Evolutionary conservation across 2,797 vertebrate species (phyloP), one percentile per base, ranked within the genome.

Genomic region (Caiman crocodilus): DNA sequence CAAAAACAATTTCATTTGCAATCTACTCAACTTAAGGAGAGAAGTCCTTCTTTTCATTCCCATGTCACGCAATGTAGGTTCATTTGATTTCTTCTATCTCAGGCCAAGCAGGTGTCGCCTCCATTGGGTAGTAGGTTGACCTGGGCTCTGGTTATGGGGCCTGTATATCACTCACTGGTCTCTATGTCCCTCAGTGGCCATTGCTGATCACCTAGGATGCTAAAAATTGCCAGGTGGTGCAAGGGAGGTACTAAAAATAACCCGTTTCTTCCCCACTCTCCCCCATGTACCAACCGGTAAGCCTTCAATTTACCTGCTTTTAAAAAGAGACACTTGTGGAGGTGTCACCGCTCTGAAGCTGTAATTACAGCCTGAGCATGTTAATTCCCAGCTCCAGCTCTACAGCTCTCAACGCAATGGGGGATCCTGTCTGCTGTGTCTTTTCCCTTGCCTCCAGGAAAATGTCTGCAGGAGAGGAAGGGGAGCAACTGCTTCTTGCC

Each of bases 271-370:
- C 87, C 32, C 69, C 23, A 16, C 35, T 90, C 92, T 60, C 63
- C 32, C 56, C 87, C 87, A 50, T 50, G 42, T 84, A 91, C 96
- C 92, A 92, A 65, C 87, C 94, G 95, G 94, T 95, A 98, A 97
- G 90, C 96, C 97, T 97, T 97, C 97, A 97, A 98, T 98, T 98
- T 98, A 98, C 97, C 97, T 98, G 97, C 97, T 96, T 95, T 96
- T 94, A 89, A 94, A 97, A 97, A 97, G 97, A 97, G 96, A 94
- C 95, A 96, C 97, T 97, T 92, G 95, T 96, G 93, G 97, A 95
- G 97, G 97, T 98, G 98, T 98, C 98, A 98, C 12, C 23, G 80
- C 59, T 80, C 95, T 95, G 98, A 98, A 98, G 97, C 96, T 96
- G 97, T 98, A 98, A 98, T 98, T 98, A 98, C 97, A 98, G 94